Evolutionary conservation across 2,113 vertebrate genomes (phyloP).

Genomic region (Formicarius rufipectus): DNA sequence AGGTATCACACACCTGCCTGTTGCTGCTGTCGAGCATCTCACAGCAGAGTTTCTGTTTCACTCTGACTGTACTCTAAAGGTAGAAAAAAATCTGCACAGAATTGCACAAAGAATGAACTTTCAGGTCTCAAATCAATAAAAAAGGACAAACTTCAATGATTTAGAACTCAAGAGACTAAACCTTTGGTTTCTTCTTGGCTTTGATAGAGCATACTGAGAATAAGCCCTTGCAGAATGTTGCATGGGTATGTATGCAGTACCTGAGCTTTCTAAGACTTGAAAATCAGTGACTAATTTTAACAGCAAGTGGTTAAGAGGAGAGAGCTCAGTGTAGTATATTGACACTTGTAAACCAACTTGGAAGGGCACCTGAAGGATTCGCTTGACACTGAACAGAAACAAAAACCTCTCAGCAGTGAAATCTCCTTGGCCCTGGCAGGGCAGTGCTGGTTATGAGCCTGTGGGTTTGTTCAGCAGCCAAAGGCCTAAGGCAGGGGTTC

Average conservation of each 20-base stretch:
- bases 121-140: neutral
- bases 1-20: neutral
- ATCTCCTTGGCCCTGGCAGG: neutral
- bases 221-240: neutral
- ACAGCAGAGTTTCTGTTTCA: neutral
- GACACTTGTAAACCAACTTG: slow-evolving; percentile 32
- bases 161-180: neutral
- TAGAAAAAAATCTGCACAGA: neutral
- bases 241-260: neutral
- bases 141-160: neutral
- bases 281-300: neutral
- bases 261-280: neutral
- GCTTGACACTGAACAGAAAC: slow-evolving; percentile 54
- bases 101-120: neutral
- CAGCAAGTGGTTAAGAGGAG: neutral
- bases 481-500: neutral
- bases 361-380: slow-evolving; percentile 41
- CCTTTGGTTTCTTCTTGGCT: neutral
- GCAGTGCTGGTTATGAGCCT: neutral
- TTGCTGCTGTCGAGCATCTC: neutral
- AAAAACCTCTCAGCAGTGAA: neutral
- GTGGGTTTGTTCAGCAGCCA: neutral
- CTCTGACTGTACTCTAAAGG: neutral
- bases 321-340: neutral
- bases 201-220: neutral